phyloP scores from a whole-genome alignment of 1,140 invertebrate genomes.

The Dreissena polymorpha region DNA sequence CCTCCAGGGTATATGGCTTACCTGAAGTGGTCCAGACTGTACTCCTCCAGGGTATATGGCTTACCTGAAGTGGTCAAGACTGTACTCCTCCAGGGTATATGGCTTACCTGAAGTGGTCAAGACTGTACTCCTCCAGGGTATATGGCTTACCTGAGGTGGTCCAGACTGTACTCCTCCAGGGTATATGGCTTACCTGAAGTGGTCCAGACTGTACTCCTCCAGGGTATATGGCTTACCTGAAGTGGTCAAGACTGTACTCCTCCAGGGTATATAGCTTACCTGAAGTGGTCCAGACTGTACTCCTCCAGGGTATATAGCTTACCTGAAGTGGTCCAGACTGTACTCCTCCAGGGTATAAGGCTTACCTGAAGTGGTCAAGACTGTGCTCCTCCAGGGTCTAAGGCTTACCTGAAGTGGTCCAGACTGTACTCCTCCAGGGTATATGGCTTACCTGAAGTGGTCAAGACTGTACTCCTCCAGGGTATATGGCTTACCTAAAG shows the following conservation, averaged over 20 bases:
- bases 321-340: no score
- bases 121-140: slow-evolving; percentile 95
- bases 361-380: slow-evolving; percentile 96
- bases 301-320: slow-evolving; percentile 96
- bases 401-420: no score
- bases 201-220: slow-evolving; percentile 96
- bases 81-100: no score
- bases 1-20: no score
- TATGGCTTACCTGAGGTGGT: no score
- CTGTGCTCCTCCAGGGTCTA: slow-evolving; percentile 97
- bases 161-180: no score
- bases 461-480: slow-evolving; percentile 97
- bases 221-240: slow-evolving; percentile 97
- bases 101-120: slow-evolving; percentile 97
- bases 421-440: no score
- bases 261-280: no score
- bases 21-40: slow-evolving; percentile 97
- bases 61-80: no score
- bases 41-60: slow-evolving; percentile 96
- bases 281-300: slow-evolving; percentile 98
- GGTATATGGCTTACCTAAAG: slow-evolving; percentile 96
- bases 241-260: no score
- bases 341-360: no score
- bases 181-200: slow-evolving; percentile 92
- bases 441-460: slow-evolving; percentile 96